A percentile compares a stretch with the other conserved stretches of the same genome.
Conservation (phyloP, 2,113 vertebrate species). For the Paradoxurus hermaphroditus region DNA sequence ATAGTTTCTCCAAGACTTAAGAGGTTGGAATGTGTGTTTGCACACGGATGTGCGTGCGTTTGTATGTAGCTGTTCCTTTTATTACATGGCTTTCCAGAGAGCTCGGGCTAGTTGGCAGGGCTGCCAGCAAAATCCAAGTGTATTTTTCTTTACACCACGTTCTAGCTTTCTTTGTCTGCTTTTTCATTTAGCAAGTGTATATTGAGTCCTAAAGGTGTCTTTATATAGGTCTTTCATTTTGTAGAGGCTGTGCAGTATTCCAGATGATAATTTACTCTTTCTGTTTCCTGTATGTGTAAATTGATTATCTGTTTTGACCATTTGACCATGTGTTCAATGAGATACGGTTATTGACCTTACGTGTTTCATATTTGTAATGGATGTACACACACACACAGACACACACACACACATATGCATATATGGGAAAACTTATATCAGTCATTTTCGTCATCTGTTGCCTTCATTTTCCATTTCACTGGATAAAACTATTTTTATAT, state of each 20-base stretch:
- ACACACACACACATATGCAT: neutral
- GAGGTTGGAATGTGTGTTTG: neutral
- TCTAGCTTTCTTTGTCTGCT: neutral
- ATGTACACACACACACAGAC: neutral
- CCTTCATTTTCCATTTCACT: neutral
- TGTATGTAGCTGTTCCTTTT: fast-evolving
- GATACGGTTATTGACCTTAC: neutral
- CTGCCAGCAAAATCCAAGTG: neutral
- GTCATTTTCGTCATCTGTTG: neutral
- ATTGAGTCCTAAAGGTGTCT: neutral
- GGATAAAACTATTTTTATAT: constrained; percentile 28
- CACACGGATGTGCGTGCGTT: neutral
- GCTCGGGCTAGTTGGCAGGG: neutral
- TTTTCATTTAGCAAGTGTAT: neutral
- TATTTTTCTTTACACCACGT: neutral
- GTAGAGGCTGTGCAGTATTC: neutral
- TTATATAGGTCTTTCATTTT: neutral
- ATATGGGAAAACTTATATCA: neutral
- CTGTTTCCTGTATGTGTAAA: neutral
- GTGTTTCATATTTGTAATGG: neutral
- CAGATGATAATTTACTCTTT: constrained; percentile 1
- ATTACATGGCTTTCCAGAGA: neutral
- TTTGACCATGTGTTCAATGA: neutral
- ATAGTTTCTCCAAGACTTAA: neutral
- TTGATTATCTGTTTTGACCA: neutral